Evolutionary conservation across 2,888 invertebrate genomes (phyloP).

Genomic region (Nymphalis polychloros): DNA sequence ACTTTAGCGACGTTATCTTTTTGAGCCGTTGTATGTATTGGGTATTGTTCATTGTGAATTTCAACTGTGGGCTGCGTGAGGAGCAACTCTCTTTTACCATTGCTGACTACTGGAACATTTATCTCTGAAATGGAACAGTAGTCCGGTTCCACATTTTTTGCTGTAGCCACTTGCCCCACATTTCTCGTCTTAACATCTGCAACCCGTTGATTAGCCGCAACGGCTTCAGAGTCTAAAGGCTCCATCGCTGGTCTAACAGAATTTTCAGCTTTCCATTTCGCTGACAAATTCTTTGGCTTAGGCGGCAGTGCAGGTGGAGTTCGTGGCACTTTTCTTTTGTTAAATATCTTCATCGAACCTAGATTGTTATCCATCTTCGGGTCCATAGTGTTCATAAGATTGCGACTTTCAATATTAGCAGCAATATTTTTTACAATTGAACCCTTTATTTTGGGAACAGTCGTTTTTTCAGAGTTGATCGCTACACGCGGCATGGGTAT

Average conservation of each 20-base stretch:
- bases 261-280: conserved; percentile 83
- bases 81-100: conserved; percentile 79
- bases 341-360: conserved; percentile 74
- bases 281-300: conserved; percentile 88
- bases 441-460: conserved; percentile 72
- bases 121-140: conserved; percentile 90
- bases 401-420: conserved; percentile 73
- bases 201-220: conserved; percentile 82
- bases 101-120: conserved; percentile 84
- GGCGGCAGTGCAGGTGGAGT: conserved; percentile 89
- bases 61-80: conserved; percentile 79
- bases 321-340: conserved; percentile 82
- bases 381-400: conserved; percentile 74
- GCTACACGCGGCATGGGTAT: conserved; percentile 59
- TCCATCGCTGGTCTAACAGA: conserved; percentile 68
- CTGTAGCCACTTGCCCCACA: conserved; percentile 77
- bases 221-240: conserved; percentile 80
- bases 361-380: conserved; percentile 66
- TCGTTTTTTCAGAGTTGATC: conserved; percentile 57
- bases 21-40: conserved; percentile 63
- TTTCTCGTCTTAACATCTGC: conserved; percentile 80
- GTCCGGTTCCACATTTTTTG: conserved; percentile 83
- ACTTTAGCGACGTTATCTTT: conserved; percentile 75
- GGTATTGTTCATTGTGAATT: conserved; percentile 78
- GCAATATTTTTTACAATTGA: conserved; percentile 79